These are phyloP conservation scores for Diaprepes abbreviatus DNA, from an alignment of 2,888 invertebrate species.

Conservation along the genomic window DNA sequence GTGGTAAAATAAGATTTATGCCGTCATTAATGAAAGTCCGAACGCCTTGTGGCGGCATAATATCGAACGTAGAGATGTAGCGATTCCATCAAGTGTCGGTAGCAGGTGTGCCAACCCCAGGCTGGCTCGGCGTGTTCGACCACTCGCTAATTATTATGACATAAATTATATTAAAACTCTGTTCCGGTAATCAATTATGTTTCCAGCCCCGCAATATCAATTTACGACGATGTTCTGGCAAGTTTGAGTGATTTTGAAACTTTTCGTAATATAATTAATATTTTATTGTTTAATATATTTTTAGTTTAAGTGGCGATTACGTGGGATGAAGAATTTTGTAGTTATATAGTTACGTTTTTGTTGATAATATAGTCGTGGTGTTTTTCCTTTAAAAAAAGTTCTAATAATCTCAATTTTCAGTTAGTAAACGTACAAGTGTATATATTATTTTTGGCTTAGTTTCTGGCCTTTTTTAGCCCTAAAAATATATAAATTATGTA, in stretches of 20 bases:
- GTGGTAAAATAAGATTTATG: slow-evolving; percentile 56
- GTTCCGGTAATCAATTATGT: slow-evolving; percentile 64
- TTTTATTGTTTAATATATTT: slow-evolving; percentile 16
- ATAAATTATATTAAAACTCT: slow-evolving; percentile 66
- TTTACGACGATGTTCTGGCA: slow-evolving; percentile 51
- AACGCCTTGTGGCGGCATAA: slow-evolving; percentile 45
- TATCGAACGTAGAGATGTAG: slow-evolving; percentile 48
- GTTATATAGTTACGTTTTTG: too few species aligned
- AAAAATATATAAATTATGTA: too few species aligned
- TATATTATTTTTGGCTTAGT: too few species aligned
- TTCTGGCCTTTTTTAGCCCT: too few species aligned
- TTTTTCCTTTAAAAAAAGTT: too few species aligned
- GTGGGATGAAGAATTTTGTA: too few species aligned
- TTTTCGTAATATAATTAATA: slow-evolving; percentile 7
- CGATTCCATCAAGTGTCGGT: slow-evolving; percentile 58
- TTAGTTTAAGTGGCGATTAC: too few species aligned
- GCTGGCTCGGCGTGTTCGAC: slow-evolving; percentile 59
- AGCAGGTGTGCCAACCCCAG: slow-evolving; percentile 59
- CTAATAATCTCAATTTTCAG: too few species aligned
- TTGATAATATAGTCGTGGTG: too few species aligned
- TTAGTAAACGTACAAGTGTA: too few species aligned
- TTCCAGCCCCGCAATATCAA: slow-evolving; percentile 55
- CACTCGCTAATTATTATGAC: slow-evolving; percentile 65
- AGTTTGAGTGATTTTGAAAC: slow-evolving; percentile 21
- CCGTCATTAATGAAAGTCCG: slow-evolving; percentile 57